phyloP scores from a whole-genome alignment of 53 echinoderm and acorn worm species.

The Mesocentrotus franciscanus region DNA sequence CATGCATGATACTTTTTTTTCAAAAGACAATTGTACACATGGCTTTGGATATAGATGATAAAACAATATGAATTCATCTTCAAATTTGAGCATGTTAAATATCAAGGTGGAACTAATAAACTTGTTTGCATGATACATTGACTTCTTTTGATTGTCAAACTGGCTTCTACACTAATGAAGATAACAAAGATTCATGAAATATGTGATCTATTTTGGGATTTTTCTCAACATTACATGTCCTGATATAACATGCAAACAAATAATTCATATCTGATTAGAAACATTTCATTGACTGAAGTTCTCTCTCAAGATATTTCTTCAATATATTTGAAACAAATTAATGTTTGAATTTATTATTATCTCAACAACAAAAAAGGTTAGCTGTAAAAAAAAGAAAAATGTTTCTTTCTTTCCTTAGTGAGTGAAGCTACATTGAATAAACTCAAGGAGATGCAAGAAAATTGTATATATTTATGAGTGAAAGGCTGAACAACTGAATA shows the following conservation, averaged over 20 bases:
- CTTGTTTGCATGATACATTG: not conserved
- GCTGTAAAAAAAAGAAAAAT: not conserved
- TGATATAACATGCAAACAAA: not conserved
- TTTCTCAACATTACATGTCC: not conserved
- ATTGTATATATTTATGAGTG: not conserved
- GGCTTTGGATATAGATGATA: conserved; percentile 30
- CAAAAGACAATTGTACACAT: conserved; percentile 34
- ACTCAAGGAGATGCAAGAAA: not conserved
- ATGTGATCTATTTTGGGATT: not conserved
- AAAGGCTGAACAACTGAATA: conserved; percentile 8
- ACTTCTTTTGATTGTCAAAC: not conserved
- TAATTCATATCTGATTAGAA: not conserved
- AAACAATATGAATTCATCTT: not conserved
- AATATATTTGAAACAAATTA: not conserved
- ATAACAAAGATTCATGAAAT: not conserved
- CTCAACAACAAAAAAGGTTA: not conserved
- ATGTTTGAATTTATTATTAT: not conserved
- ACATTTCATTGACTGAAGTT: not conserved
- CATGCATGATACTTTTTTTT: conserved; percentile 60
- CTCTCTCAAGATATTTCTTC: not conserved
- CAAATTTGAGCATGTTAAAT: not conserved
- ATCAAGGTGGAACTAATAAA: not conserved
- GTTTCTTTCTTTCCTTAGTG: not conserved
- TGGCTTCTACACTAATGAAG: not conserved
- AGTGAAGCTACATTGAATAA: not conserved